Evolutionary conservation across 1,140 invertebrate genomes (phyloP), one percentile per base, ranked within the genome.

Genomic region (Leptonema lineaticorne): DNA sequence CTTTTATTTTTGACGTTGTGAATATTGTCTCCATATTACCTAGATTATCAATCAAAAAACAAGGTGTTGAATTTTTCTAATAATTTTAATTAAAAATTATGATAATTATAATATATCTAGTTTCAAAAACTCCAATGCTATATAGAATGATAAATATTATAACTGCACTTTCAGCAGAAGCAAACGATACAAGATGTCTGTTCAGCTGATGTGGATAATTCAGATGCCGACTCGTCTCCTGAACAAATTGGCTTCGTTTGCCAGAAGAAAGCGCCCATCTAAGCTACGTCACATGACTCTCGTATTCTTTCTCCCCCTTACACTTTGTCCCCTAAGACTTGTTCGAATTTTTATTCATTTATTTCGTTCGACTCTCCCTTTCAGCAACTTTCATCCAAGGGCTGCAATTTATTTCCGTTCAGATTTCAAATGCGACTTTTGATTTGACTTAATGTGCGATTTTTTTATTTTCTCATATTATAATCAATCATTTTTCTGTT

Each of bases 161-260:
- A n/a, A n/a, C n/a, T 16, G 14, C 3, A 16, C 22, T 53, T 53
- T 53, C 50, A 26, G 50, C 50, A 26, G 24, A 53, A 20, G 50
- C 50, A 53, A 53, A 24, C 50, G 50, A 53, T 26, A 53, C 50
- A 53, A 26, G 1, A 2, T 16, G 37, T 11, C 22, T 20, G 22
- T 53, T 26, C 22, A 26, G 50, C 50, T 53, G 50, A 53, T 53
- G 50, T 24, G 27, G 50, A 53, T 53, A 53, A 53, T 53, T 53
- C n/a, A 53, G 50, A 53, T 53, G 50, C 50, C 27, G 50, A 24
- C 50, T 53, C 50, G 50, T 53, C 50, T 53, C 50, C 9, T 22
- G 50, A 20, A 26, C 50, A 53, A 53, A 53, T 53, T 53, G 50
- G 50, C 50, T 53, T 53, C 50, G 50, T 53, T 53, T 53, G 50